These are phyloP conservation scores for Galerucella pusilla DNA, from an alignment of 2,888 invertebrate genomes.

Conservation along the genomic window DNA sequence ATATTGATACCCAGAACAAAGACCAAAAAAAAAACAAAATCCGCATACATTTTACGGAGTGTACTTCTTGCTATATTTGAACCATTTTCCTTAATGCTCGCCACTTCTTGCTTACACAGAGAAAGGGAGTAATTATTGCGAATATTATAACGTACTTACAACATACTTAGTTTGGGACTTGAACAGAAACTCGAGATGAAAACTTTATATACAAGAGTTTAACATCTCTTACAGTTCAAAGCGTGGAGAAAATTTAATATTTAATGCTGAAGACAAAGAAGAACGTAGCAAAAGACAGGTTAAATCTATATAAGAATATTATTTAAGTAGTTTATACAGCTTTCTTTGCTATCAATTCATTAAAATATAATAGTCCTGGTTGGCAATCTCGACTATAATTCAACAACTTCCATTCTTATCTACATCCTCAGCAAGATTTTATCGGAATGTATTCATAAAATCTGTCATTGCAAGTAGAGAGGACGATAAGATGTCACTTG, in stretches of 20 bases:
- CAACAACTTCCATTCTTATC: conserved; percentile 14
- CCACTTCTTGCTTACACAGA: conserved; percentile 13
- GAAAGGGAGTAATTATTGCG: conserved; percentile 11
- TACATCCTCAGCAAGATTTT: conserved; percentile 23
- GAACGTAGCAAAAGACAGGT: background rate
- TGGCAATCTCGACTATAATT: conserved; percentile 5
- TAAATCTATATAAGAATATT: too few relatives aligned
- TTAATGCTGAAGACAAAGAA: background rate
- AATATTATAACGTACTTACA: conserved; percentile 17
- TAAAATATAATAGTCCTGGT: background rate
- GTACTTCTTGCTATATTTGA: background rate
- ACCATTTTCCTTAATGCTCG: background rate
- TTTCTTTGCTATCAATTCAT: background rate
- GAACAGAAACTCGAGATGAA: conserved; percentile 1
- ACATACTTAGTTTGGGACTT: background rate
- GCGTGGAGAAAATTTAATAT: background rate
- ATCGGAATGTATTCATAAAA: conserved; percentile 52
- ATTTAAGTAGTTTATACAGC: too few relatives aligned
- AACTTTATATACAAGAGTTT: conserved; percentile 10
- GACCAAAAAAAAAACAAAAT: background rate
- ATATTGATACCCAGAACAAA: too few relatives aligned
- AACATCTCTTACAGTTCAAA: background rate
- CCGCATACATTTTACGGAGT: background rate
- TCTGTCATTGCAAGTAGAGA: conserved; percentile 53
- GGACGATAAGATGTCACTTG: conserved; percentile 49